Conservation (phyloP, 92 coral and sea anemone species). For the Meandrina meandrites region DNA sequence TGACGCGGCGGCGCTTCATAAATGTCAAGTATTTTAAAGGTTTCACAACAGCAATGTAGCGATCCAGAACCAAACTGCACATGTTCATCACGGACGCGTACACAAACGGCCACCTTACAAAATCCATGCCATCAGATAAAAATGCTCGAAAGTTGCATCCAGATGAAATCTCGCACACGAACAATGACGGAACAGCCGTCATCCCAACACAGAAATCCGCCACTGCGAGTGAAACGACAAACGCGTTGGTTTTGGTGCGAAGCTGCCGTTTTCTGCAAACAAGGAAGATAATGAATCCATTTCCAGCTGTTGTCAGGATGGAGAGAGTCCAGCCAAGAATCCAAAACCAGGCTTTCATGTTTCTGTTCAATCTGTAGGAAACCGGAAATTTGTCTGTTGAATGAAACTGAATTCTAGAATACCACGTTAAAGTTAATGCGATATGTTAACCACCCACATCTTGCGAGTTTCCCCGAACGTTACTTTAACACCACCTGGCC, state of each 20-base stretch:
- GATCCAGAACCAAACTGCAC: conserved; percentile 20
- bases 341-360: conserved; percentile 34
- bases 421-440: neutral
- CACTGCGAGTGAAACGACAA: too few species aligned
- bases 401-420: too few species aligned
- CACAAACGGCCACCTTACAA: neutral
- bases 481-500: neutral
- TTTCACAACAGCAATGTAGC: conserved; percentile 6
- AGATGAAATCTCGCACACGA: neutral
- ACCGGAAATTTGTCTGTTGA: neutral
- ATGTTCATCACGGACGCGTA: neutral
- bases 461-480: too few species aligned
- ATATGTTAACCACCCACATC: neutral
- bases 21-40: conserved; percentile 1
- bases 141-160: neutral
- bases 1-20: neutral
- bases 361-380: neutral
- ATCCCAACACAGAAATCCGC: too few species aligned
- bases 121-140: neutral
- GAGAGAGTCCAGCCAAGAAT: conserved; percentile 27
- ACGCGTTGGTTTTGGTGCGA: conserved; percentile 22
- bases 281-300: conserved; percentile 32
- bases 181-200: conserved; percentile 3
- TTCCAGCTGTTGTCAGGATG: conserved; percentile 8
- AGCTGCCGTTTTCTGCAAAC: conserved; percentile 11